A percentile compares a stretch with the other conserved stretches of the same genome.
Evolutionary conservation across 1,140 invertebrate species (phyloP).

Genomic region (Micrasema longulum): DNA sequence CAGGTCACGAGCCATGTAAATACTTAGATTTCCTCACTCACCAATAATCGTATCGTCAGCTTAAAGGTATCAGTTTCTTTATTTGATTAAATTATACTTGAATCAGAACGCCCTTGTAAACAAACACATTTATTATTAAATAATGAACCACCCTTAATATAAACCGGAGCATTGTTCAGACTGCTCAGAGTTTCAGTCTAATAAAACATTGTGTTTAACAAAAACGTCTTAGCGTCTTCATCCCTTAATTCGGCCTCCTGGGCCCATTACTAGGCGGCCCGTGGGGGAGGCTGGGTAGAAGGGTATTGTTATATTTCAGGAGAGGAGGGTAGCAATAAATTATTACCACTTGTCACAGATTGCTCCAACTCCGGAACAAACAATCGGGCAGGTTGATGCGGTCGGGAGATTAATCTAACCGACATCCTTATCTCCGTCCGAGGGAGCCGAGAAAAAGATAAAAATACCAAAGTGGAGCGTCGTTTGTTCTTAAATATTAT

Average conservation of each 20-base stretch:
- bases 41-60: no score
- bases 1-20: no score
- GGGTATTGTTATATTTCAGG: constrained; percentile 11
- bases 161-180: no score
- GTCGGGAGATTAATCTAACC: constrained; percentile 10
- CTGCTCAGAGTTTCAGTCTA: no score
- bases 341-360: constrained; percentile 30
- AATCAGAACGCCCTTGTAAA: no score
- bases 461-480: no score
- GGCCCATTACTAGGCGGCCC: not conserved
- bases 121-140: no score
- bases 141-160: no score
- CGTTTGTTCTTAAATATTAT: no score
- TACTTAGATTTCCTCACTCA: no score
- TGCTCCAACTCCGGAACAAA: constrained; percentile 7
- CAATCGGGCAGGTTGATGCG: constrained; percentile 15
- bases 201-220: constrained; percentile 25
- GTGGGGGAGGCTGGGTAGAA: not conserved
- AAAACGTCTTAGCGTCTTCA: constrained; percentile 12
- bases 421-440: constrained; percentile 2
- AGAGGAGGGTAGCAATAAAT: constrained; percentile 18
- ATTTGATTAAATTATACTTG: no score
- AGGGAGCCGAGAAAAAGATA: not conserved
- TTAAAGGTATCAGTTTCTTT: no score
- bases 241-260: constrained; percentile 1